phyloP scores from a whole-genome alignment of 2,113 vertebrate genomes.

The Pionites leucogaster region DNA sequence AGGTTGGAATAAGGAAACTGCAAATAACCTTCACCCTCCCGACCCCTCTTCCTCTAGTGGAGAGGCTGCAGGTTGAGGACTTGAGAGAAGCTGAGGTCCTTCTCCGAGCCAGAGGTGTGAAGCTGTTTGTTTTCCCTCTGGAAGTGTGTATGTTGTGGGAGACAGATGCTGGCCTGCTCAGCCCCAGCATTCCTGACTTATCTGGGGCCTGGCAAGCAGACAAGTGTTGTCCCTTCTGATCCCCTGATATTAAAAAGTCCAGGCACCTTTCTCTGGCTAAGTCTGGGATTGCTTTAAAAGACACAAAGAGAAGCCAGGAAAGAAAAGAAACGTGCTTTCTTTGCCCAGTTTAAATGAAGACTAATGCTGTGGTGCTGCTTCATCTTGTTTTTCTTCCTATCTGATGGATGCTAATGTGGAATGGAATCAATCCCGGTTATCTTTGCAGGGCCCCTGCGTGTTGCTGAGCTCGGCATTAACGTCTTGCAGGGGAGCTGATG shows the following conservation, averaged over 20 bases:
- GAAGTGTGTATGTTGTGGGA: slow-evolving; percentile 66
- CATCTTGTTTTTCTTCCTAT: slow-evolving; percentile 56
- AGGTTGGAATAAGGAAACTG: not conserved
- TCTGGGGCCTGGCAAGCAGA: slow-evolving; percentile 62
- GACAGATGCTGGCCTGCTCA: slow-evolving; percentile 65
- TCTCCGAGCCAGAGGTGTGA: slow-evolving; percentile 68
- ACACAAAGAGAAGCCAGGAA: slow-evolving; percentile 31
- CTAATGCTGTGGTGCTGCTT: slow-evolving; percentile 24
- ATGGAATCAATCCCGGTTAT: slow-evolving; percentile 23
- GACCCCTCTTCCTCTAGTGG: not conserved
- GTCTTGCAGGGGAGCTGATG: not conserved
- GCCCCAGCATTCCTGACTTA: slow-evolving; percentile 63
- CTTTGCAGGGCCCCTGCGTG: not conserved
- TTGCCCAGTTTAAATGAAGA: slow-evolving; percentile 58
- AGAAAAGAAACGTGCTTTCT: slow-evolving; percentile 22
- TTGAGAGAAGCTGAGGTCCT: not conserved
- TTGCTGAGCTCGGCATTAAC: slow-evolving; percentile 7
- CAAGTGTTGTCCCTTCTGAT: slow-evolving; percentile 69
- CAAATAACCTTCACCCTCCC: not conserved
- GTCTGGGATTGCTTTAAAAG: slow-evolving; percentile 17
- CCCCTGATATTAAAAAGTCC: slow-evolving; percentile 65
- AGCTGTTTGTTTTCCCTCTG: slow-evolving; percentile 75
- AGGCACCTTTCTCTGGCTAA: slow-evolving; percentile 55
- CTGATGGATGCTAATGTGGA: slow-evolving; percentile 18
- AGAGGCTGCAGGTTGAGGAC: not conserved